Conservation (phyloP, 2,797 vertebrate species). For the Phylloscopus collybita region DNA sequence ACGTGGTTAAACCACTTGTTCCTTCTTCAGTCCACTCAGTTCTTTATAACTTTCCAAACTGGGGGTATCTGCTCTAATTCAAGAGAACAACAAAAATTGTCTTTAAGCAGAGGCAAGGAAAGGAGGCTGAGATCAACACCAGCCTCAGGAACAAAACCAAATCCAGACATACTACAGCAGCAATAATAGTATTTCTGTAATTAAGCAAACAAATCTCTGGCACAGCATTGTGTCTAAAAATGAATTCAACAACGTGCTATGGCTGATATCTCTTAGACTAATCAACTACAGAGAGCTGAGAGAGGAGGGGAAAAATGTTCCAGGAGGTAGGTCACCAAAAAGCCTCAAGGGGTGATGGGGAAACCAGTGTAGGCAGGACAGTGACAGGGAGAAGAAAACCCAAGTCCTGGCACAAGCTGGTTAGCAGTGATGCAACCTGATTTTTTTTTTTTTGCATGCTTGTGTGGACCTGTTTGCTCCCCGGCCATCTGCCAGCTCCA, state of each 20-base stretch:
- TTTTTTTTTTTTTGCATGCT: background rate
- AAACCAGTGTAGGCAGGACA: background rate
- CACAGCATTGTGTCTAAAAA: background rate
- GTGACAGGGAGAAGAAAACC: background rate
- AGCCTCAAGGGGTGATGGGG: background rate
- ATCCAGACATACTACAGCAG: background rate
- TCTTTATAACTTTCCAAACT: background rate
- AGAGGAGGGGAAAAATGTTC: background rate
- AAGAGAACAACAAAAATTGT: background rate
- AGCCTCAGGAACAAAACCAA: background rate
- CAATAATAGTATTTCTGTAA: constrained; percentile 1
- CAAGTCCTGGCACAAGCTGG: background rate
- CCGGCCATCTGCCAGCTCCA: background rate
- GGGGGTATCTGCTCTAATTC: background rate
- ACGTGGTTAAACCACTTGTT: background rate
- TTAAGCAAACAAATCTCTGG: background rate
- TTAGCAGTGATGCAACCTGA: background rate
- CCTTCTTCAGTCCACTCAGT: background rate
- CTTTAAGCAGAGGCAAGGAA: background rate
- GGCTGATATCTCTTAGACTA: background rate
- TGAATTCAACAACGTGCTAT: background rate
- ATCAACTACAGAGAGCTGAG: background rate
- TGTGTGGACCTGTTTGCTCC: background rate
- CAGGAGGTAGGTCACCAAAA: background rate
- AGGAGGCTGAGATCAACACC: background rate